phyloP scores from a whole-genome alignment of 2,888 invertebrate species.

The Thereva nobilitata region DNA sequence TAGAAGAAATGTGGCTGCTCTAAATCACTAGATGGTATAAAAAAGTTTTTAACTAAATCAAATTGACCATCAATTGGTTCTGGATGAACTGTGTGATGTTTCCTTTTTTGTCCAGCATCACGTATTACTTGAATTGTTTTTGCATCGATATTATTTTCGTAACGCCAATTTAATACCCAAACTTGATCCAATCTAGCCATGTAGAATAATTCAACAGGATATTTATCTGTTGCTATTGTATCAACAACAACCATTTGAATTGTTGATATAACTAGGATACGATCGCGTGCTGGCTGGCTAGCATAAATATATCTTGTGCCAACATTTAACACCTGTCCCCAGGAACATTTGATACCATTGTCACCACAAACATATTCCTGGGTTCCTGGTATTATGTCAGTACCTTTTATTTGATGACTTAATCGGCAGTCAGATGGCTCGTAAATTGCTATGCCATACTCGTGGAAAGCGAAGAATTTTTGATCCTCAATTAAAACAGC shows the following conservation, averaged over 20 bases:
- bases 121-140: conserved; percentile 64
- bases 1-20: conserved; percentile 63
- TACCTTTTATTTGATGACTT: conserved; percentile 71
- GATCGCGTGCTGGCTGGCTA: conserved; percentile 70
- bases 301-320: conserved; percentile 73
- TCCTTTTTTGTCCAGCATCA: conserved; percentile 71
- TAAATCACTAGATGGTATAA: conserved; percentile 65
- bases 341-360: conserved; percentile 68
- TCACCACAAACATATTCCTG: conserved; percentile 75
- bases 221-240: conserved; percentile 71
- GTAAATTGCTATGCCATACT: conserved; percentile 74
- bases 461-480: conserved; percentile 76
- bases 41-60: conserved; percentile 69
- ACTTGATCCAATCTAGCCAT: conserved; percentile 73
- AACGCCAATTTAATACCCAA: conserved; percentile 68
- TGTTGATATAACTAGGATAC: conserved; percentile 73
- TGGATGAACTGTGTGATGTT: conserved; percentile 73
- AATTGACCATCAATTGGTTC: conserved; percentile 77
- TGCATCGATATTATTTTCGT: conserved; percentile 32
- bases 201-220: conserved; percentile 71
- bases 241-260: conserved; percentile 73
- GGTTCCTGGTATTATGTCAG: conserved; percentile 72
- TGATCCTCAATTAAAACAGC: conserved; percentile 65
- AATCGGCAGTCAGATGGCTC: conserved; percentile 72
- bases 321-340: conserved; percentile 74